phyloP scores from a whole-genome alignment of 2,797 vertebrate genomes.

The Paguma larvata region DNA sequence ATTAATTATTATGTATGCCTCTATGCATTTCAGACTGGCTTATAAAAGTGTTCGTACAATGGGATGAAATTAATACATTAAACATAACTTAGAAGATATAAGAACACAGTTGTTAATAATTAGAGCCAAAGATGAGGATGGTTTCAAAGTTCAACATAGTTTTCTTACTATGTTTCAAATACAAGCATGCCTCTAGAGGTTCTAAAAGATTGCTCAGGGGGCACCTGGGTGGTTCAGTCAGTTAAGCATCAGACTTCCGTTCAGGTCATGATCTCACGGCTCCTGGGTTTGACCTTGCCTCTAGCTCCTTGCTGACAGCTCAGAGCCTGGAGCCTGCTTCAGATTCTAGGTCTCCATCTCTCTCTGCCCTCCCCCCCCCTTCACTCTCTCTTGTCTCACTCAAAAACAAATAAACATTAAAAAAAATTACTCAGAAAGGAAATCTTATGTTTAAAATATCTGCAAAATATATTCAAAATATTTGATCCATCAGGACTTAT shows the following conservation, averaged over 20 bases:
- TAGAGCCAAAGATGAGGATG: neutral
- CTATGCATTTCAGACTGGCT: neutral
- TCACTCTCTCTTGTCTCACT: neutral
- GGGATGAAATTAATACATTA: neutral
- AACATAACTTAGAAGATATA: neutral
- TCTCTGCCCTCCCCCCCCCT: neutral
- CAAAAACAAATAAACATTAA: neutral
- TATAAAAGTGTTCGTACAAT: neutral
- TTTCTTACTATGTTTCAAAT: neutral
- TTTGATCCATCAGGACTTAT: neutral
- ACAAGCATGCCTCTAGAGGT: neutral
- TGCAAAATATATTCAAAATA: neutral
- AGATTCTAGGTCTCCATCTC: neutral
- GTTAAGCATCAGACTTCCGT: neutral
- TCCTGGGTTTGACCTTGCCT: too few species aligned
- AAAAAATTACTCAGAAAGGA: neutral
- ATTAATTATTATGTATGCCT: neutral
- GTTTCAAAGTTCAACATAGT: neutral
- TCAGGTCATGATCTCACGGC: neutral
- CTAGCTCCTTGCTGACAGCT: too few species aligned
- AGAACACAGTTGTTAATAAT: neutral
- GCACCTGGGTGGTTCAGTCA: neutral
- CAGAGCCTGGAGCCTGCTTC: neutral
- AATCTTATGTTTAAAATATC: neutral
- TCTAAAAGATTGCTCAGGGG: neutral